phyloP scores from a whole-genome alignment of 2,113 vertebrate species.

The Leptosomus discolor region DNA sequence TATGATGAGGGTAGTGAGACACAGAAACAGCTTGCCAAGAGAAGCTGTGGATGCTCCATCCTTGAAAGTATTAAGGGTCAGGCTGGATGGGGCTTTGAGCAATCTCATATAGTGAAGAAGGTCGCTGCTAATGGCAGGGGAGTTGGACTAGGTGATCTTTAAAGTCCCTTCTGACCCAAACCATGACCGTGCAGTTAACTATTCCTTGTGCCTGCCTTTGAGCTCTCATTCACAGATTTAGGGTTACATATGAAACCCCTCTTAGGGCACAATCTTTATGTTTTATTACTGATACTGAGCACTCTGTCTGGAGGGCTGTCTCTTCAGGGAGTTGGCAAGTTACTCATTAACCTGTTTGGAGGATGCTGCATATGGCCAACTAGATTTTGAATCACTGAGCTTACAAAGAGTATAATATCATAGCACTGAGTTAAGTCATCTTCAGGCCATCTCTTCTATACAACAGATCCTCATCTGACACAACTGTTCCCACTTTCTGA shows the following conservation, averaged over 20 bases:
- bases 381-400: neutral
- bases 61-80: neutral
- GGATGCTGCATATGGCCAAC: neutral
- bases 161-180: neutral
- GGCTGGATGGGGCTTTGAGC: neutral
- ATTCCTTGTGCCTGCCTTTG: neutral
- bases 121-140: neutral
- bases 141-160: neutral
- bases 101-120: neutral
- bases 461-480: neutral
- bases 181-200: neutral
- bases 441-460: neutral
- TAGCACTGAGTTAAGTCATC: neutral
- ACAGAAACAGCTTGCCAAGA: neutral
- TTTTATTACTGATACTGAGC: neutral
- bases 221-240: neutral
- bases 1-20: neutral
- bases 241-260: neutral
- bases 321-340: neutral
- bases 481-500: neutral
- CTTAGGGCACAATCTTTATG: neutral
- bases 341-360: neutral
- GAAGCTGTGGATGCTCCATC: neutral
- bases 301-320: neutral
- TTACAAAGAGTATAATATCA: neutral